phyloP scores from a whole-genome alignment of 2,113 vertebrate species.

The Mesitornis unicolor region DNA sequence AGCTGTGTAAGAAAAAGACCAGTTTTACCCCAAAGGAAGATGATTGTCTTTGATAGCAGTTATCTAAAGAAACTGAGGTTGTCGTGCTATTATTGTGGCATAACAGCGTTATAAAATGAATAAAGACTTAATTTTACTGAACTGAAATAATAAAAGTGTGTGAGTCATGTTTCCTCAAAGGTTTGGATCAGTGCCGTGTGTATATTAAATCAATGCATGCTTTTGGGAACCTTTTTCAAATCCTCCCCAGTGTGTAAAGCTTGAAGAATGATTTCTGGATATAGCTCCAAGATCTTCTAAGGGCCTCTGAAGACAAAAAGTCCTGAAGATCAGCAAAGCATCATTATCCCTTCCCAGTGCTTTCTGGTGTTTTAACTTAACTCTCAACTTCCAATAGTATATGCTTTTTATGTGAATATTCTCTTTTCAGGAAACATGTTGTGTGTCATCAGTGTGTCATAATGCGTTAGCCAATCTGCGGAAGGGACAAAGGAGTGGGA shows the following conservation, averaged over 20 bases:
- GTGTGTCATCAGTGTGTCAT: not conserved
- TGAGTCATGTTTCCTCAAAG: not conserved
- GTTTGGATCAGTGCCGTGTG: not conserved
- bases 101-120: not conserved
- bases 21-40: not conserved
- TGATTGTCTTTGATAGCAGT: not conserved
- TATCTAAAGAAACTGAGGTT: not conserved
- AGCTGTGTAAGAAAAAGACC: not conserved
- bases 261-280: not conserved
- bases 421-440: not conserved
- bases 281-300: not conserved
- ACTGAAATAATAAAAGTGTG: not conserved
- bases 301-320: not conserved
- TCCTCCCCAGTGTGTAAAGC: not conserved
- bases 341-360: not conserved
- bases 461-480: not conserved
- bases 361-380: not conserved
- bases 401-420: not conserved
- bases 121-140: not conserved
- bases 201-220: not conserved
- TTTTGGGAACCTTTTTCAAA: not conserved
- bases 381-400: not conserved
- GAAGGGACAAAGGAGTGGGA: not conserved
- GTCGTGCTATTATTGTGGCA: not conserved
- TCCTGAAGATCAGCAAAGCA: fast-evolving